These are phyloP conservation scores for Myotis findleyi DNA, from an alignment of 2,797 vertebrate species.

Conservation along the genomic window DNA sequence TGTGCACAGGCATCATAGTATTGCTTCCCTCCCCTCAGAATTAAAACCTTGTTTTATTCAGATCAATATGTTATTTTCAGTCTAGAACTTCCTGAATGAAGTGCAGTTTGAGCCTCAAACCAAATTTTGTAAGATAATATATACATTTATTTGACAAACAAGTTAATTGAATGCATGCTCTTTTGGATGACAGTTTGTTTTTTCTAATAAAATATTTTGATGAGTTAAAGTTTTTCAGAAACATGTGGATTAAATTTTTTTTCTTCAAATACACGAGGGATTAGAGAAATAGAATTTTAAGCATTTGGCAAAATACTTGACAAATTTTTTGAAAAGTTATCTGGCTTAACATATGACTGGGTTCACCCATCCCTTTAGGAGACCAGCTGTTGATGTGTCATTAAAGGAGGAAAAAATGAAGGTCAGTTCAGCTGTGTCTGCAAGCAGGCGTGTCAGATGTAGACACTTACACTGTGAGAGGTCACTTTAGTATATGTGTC, in stretches of 20 bases:
- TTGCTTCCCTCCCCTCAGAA: not conserved
- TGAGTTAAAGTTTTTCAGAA: conserved; percentile 62
- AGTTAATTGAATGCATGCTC: not conserved
- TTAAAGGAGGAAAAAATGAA: conserved; percentile 24
- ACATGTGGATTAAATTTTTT: conserved; percentile 71
- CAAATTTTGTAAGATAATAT: not conserved
- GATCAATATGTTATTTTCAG: not conserved
- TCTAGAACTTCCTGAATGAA: conserved; percentile 3
- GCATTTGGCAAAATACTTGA: conserved; percentile 66
- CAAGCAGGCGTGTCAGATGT: not conserved
- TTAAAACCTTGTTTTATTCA: not conserved
- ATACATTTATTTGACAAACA: conserved; percentile 45
- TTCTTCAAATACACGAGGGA: conserved; percentile 59
- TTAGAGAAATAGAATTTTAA: conserved; percentile 66
- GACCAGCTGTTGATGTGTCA: conserved; percentile 72
- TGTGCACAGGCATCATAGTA: not conserved
- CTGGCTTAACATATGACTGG: conserved; percentile 63
- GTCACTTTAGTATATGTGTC: conserved; percentile 40
- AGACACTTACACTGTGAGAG: conserved; percentile 27
- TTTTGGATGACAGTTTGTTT: conserved; percentile 32
- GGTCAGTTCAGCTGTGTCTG: conserved; percentile 55
- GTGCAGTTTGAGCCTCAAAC: not conserved
- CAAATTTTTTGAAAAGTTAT: conserved; percentile 70
- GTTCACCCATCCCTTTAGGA: conserved; percentile 52
- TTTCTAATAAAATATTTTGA: conserved; percentile 33